Percentiles rank a stretch among this genome's conserved stretches.
Evolutionary conservation across 1,140 invertebrate species (phyloP).

Genomic region (Drosophila pseudoobscura): DNA sequence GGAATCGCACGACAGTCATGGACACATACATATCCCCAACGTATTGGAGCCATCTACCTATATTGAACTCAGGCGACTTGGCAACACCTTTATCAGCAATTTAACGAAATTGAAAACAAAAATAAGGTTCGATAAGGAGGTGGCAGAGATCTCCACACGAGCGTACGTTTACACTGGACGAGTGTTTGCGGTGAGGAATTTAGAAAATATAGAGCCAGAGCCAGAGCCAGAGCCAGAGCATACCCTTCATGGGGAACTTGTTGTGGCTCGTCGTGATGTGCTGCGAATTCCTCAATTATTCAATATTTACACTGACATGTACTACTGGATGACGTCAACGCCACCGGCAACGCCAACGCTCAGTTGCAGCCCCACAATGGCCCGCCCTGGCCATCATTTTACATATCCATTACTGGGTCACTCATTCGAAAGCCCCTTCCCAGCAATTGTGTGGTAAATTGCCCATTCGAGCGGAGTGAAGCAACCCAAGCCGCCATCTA

Average conservation of each 20-base stretch:
- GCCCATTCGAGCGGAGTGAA: conserved; percentile 28
- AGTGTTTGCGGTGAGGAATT: neutral
- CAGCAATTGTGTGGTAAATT: conserved; percentile 34
- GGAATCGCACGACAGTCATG: too few relatives aligned
- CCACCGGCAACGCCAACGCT: neutral
- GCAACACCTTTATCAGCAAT: conserved; percentile 39
- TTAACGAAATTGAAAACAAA: conserved; percentile 34
- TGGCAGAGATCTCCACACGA: neutral
- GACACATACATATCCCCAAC: too few relatives aligned
- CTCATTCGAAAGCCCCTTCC: neutral
- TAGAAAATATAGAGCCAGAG: too few relatives aligned
- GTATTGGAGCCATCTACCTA: neutral
- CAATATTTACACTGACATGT: conserved; percentile 15
- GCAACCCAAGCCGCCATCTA: conserved; percentile 14
- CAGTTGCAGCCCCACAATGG: conserved; percentile 5
- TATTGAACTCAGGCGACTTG: conserved; percentile 1
- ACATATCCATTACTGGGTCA: conserved; percentile 14
- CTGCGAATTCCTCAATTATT: conserved; percentile 32
- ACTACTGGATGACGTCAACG: conserved; percentile 28
- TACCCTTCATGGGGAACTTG: too few relatives aligned
- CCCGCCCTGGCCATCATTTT: conserved; percentile 7
- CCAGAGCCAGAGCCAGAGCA: too few relatives aligned
- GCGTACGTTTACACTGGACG: conserved; percentile 12
- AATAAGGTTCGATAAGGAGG: conserved; percentile 29
- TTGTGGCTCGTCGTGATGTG: conserved; percentile 6